Conservation (phyloP, 1,140 invertebrate genomes). For the Helicorthomorpha holstii region DNA sequence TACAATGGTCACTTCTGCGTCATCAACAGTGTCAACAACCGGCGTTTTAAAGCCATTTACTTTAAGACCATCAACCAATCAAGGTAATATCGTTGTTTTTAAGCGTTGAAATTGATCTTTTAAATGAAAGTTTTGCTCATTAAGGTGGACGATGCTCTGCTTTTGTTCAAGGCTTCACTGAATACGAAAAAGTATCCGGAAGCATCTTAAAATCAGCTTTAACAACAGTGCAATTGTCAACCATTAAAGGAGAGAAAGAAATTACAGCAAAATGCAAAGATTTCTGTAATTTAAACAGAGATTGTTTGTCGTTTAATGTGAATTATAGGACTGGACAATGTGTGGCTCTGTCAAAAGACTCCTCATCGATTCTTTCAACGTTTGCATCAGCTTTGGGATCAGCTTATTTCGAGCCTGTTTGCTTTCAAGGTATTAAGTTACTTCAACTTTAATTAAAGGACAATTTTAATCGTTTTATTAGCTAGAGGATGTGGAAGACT, state of each 20-base stretch:
- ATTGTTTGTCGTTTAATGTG: conserved; percentile 27
- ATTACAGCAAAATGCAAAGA: conserved; percentile 25
- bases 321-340: conserved; percentile 21
- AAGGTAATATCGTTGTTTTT: too few relatives aligned
- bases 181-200: not conserved
- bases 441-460: conserved; percentile 1
- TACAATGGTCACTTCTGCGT: not conserved
- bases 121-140: not conserved
- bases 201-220: not conserved
- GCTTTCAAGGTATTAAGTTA: conserved; percentile 21
- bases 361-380: conserved; percentile 20
- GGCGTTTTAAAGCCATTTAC: not conserved
- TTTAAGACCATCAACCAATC: too few relatives aligned
- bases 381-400: conserved; percentile 18
- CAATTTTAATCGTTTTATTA: conserved; percentile 1
- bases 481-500: conserved; percentile 11
- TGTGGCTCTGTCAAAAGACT: conserved; percentile 18
- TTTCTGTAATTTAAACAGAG: conserved; percentile 22
- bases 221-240: not conserved
- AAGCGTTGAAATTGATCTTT: not conserved
- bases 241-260: conserved; percentile 14
- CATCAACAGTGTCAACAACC: not conserved
- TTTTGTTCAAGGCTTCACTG: not conserved
- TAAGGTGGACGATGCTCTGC: not conserved
- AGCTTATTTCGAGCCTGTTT: conserved; percentile 30